Conservation (phyloP, 1,140 invertebrate species). For the Rhagoletis pomonella region DNA sequence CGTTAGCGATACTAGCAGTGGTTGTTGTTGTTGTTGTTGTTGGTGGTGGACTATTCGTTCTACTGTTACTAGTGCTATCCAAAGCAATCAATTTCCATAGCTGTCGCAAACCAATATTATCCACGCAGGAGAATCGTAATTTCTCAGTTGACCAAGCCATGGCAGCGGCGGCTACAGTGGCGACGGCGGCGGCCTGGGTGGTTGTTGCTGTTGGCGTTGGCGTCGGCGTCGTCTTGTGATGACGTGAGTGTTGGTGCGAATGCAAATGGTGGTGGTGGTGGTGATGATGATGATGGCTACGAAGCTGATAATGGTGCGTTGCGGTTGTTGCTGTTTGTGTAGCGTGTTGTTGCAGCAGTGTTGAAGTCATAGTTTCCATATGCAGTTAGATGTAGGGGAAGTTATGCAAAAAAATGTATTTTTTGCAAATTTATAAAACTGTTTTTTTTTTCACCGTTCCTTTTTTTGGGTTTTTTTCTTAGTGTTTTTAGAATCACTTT, state of each 20-base stretch:
- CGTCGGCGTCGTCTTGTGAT: constrained; percentile 53
- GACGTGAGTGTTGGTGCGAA: not conserved
- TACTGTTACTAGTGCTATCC: constrained; percentile 60
- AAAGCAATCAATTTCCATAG: constrained; percentile 72
- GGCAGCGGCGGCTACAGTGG: constrained; percentile 55
- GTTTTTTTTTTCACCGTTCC: not conserved
- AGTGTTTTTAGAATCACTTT: constrained; percentile 7
- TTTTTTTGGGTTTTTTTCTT: not conserved
- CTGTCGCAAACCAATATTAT: constrained; percentile 71
- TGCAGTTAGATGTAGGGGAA: constrained; percentile 13
- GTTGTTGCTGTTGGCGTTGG: constrained; percentile 39
- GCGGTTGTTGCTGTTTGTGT: constrained; percentile 55
- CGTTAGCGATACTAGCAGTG: not conserved
- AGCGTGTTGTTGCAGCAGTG: constrained; percentile 68
- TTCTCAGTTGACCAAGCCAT: constrained; percentile 73
- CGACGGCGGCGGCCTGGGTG: constrained; percentile 38
- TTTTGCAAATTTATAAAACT: constrained; percentile 21
- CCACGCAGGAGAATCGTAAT: constrained; percentile 71
- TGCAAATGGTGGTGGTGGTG: not conserved
- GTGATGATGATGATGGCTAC: constrained; percentile 53
- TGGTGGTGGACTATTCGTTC: constrained; percentile 11
- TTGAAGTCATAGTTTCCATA: constrained; percentile 69
- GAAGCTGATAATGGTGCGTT: constrained; percentile 53
- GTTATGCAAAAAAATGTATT: not conserved
- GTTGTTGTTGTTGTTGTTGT: constrained; percentile 53